These are phyloP conservation scores for Malurus melanocephalus DNA, from an alignment of 2,113 vertebrate species.

Conservation along the genomic window DNA sequence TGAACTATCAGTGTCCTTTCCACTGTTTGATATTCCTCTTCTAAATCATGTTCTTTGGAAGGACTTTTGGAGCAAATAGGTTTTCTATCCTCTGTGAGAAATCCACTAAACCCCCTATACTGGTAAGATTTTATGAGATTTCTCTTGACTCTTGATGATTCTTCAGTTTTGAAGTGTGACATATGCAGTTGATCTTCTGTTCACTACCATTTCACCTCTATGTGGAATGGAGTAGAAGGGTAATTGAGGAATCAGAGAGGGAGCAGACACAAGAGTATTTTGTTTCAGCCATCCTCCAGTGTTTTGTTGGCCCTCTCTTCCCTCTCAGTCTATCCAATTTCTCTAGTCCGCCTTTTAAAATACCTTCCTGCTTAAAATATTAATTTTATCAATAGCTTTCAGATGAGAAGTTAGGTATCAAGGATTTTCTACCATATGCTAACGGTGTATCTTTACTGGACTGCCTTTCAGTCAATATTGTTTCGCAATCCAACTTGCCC, in stretches of 20 bases:
- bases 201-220: background rate
- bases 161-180: slow-evolving; percentile 12
- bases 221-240: background rate
- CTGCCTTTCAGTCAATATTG: background rate
- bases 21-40: background rate
- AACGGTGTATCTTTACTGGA: background rate
- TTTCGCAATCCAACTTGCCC: background rate
- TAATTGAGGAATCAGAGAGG: background rate
- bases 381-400: background rate
- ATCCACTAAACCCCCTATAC: background rate
- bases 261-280: background rate
- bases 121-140: slow-evolving; percentile 10
- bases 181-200: background rate
- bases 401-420: accelerated
- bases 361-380: background rate
- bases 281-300: background rate
- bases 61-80: slow-evolving; percentile 6
- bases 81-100: slow-evolving; percentile 34
- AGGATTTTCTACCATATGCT: background rate
- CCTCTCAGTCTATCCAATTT: background rate
- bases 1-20: background rate
- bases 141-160: background rate
- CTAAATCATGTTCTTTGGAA: slow-evolving; percentile 18
- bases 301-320: background rate
- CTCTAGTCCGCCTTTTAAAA: background rate